Evolutionary conservation across 2,113 vertebrate genomes (phyloP), one percentile per base, ranked within the genome.

Genomic region (Willisornis vidua): DNA sequence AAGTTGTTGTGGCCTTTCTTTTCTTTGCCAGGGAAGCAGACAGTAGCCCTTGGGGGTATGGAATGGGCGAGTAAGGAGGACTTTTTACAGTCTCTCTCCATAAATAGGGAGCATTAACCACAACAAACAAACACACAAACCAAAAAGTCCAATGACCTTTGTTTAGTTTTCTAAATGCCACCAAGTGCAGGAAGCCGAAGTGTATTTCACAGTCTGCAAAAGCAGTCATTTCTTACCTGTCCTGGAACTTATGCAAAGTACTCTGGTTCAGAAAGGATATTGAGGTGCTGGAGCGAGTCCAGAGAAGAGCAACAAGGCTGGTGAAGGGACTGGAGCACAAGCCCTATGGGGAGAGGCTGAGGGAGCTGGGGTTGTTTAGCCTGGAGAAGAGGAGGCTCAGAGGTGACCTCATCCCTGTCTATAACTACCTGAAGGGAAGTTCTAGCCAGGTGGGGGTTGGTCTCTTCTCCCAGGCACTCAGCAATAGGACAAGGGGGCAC

Each of bases 161-260:
- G 7, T 8, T 51, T 33, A 33, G 37, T 46, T 52, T 93, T 52
- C 62, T 65, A 48, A 74, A 80, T n/a, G 20, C 17, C 58, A 77
- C 35, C 19, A 43, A 45, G 29, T 70, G n/a, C 59, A 81, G n/a
- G 46, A 77, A 76, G 39, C n/a, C 77, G 25, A 10, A 77, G 10
- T 1, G 3, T 12, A 62, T 22, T 59, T 68, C 61, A n/a, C 0
- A 39, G 35, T 22, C 10, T 25, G n/a, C 35, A 65, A 41, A 17
- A 63, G 14, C 31, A 35, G 16, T 14, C 54, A 77, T 33, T 73
- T 41, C 71, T 65, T 35, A 70, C 19, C 45, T 43, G 41, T 43
- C 29, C 76, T n/a, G 48, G 25, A 61, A 58, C 18, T 66, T 71
- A 57, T 0, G 3, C 1, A 0, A 61, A 62, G 20, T 43, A 58